Base-by-base conservation (phyloP, 2,797 vertebrate species). In the Taenioides sp. region DNA sequence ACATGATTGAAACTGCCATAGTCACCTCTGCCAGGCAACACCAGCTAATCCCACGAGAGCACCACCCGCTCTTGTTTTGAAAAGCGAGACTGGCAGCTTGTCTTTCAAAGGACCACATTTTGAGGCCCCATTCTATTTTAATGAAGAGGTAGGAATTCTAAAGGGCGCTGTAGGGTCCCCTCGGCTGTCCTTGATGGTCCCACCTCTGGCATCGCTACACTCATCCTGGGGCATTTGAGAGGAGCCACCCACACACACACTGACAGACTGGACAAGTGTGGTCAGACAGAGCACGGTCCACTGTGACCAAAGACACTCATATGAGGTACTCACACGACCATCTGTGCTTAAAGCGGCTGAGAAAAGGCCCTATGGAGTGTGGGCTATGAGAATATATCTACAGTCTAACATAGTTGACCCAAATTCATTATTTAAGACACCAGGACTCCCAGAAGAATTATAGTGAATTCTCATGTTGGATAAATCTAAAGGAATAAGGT, bases 111-210 rank as follows among this genome's bases (percentile, higher is more conserved):
- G 71, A 67, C 40, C 37, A 55, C 74, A 82, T 84, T 85, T 86
- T 80, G 78, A 78, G 81, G 73, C 82, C 80, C 68, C 75, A 60
- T 86, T 91, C 90, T 92, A 90, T 91, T 91, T 92, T 90, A 85
- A 91, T 86, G 82, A 85, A 81, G 84, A 74, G 82, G 84, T 84
- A 79, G 73, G 76, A 76, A 88, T 89, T 87, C 88, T 86, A 72
- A 67, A 87, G 86, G 80, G 78, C 73, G 68, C 82, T 87, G 82
- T 75, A 65, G 79, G 71, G 76, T 81, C 81, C 81, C 82, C 79
- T 49, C 22, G 55, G 75, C 81, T 80, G 90, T 84, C 85, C 80
- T 86, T 88, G 85, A 86, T 77, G 80, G 81, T 79, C 69, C 82
- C 79, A 70, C 71, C 67, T 84, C 83, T 84, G 54, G 70, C 71